phyloP scores from a whole-genome alignment of 2,888 invertebrate species.

The Caenorhabditis sp. region DNA sequence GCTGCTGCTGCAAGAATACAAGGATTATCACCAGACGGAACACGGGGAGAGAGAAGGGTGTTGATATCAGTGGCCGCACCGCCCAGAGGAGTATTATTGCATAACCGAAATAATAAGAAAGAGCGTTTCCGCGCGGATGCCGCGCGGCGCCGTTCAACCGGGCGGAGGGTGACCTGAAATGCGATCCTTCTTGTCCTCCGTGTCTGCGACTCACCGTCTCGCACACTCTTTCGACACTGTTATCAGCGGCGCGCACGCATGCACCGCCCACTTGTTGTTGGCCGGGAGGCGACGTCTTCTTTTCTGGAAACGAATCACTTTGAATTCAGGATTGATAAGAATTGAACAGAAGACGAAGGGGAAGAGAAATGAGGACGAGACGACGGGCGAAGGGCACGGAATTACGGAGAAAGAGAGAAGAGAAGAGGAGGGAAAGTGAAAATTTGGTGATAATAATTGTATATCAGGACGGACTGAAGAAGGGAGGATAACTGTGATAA shows the following conservation, averaged over 20 bases:
- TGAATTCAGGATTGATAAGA: slow-evolving; percentile 49
- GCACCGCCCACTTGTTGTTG: slow-evolving; percentile 61
- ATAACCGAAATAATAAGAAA: slow-evolving; percentile 51
- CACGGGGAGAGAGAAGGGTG: slow-evolving; percentile 2
- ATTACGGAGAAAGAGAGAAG: neutral
- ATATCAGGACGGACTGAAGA: slow-evolving; percentile 14
- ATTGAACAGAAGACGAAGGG: slow-evolving; percentile 32
- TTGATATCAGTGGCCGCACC: slow-evolving; percentile 33
- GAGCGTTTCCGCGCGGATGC: slow-evolving; percentile 15
- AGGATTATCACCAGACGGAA: neutral
- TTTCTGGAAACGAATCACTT: slow-evolving; percentile 37
- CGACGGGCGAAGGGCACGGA: slow-evolving; percentile 17
- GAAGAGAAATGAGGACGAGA: neutral
- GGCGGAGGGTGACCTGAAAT: slow-evolving; percentile 51
- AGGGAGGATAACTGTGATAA: slow-evolving; percentile 45
- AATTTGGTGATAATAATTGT: slow-evolving; percentile 38
- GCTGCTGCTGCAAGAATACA: too few species aligned
- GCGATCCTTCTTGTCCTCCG: slow-evolving; percentile 1
- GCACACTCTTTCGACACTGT: slow-evolving; percentile 45
- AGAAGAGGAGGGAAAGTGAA: slow-evolving; percentile 49
- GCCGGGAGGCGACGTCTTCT: slow-evolving; percentile 53
- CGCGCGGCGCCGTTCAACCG: slow-evolving; percentile 31
- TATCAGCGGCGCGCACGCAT: slow-evolving; percentile 51
- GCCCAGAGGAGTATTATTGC: slow-evolving; percentile 50
- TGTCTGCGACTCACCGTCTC: slow-evolving; percentile 49